Evolutionary conservation across 2,113 vertebrate genomes (phyloP).

Genomic region (Ictalurus furcatus): DNA sequence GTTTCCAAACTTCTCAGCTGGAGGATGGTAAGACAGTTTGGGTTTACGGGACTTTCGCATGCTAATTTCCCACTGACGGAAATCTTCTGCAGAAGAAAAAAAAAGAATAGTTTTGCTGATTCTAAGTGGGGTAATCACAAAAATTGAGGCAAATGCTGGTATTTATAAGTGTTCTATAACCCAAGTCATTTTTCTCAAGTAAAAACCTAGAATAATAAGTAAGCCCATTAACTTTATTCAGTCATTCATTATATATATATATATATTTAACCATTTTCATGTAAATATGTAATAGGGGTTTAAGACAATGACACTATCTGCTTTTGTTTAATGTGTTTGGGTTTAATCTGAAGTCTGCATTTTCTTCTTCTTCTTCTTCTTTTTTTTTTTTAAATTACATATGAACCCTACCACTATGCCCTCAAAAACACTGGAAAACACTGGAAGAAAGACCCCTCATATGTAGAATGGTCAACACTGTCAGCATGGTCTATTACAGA

Average conservation of each 20-base stretch:
- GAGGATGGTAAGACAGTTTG: constrained; percentile 67
- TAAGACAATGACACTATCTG: no score
- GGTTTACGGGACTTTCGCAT: constrained; percentile 71
- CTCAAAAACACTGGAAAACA: no score
- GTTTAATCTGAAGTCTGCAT: background rate
- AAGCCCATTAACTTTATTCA: background rate
- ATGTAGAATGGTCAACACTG: no score
- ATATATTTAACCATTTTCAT: background rate
- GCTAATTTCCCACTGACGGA: constrained; percentile 71
- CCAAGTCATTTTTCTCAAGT: background rate
- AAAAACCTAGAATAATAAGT: background rate
- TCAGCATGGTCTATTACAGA: no score
- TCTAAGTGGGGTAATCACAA: background rate
- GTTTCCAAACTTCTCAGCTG: constrained; percentile 77
- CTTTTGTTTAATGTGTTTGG: background rate
- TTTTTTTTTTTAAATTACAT: no score
- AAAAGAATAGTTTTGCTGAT: background rate
- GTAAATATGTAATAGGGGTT: background rate
- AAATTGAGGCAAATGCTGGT: background rate
- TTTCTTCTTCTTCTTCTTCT: background rate
- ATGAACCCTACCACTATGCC: no score
- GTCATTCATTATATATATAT: background rate
- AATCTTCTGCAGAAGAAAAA: constrained; percentile 72
- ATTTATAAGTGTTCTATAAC: background rate
- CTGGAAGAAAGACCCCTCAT: no score